Conservation (phyloP, 2,888 invertebrate species). For the Pocota personata region DNA sequence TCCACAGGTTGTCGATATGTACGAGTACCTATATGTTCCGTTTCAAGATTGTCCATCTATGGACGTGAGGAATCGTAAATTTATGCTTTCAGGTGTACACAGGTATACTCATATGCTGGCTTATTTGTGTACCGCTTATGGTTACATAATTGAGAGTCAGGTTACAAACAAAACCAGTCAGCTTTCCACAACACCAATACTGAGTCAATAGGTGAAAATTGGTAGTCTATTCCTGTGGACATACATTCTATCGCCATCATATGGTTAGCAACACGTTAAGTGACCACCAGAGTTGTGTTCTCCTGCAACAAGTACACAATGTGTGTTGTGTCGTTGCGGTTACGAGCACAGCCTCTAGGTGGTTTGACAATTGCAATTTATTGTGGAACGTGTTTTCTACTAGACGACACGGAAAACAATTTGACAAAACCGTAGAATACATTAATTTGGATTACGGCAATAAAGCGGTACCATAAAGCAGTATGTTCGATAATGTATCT, state of each 20-base stretch:
- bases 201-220: constrained; percentile 41
- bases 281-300: constrained; percentile 47
- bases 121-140: constrained; percentile 37
- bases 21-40: neutral
- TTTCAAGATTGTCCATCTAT: constrained; percentile 31
- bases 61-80: constrained; percentile 33
- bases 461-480: constrained; percentile 7
- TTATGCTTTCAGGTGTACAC: constrained; percentile 53
- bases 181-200: constrained; percentile 17
- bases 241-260: constrained; percentile 23
- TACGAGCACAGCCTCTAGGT: constrained; percentile 45
- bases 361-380: constrained; percentile 43
- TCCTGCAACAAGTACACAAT: neutral
- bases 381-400: constrained; percentile 64
- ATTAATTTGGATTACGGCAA: constrained; percentile 57
- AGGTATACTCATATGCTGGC: constrained; percentile 10
- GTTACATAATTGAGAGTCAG: constrained; percentile 50
- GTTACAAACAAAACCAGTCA: neutral
- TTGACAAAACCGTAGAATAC: constrained; percentile 59
- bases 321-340: constrained; percentile 54
- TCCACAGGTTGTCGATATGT: neutral
- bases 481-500: neutral
- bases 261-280: constrained; percentile 6
- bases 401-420: constrained; percentile 64
- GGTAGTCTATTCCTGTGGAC: constrained; percentile 26